A percentile compares a stretch with the other conserved stretches of the same genome.
phyloP scores from a whole-genome alignment of 2,888 invertebrate genomes.

The Congeria kusceri region DNA sequence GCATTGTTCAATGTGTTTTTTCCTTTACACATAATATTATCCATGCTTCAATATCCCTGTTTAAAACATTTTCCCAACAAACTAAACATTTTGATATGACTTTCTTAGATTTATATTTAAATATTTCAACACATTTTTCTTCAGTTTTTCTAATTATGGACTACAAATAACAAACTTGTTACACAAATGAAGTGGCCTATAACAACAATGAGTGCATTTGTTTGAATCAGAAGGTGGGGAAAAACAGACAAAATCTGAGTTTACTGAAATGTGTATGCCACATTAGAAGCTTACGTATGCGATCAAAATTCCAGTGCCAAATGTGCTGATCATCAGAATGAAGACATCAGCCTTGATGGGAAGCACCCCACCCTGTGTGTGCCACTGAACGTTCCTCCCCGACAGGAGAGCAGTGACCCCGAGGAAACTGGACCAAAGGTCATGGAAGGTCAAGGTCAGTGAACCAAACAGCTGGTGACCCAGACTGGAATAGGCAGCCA shows the following conservation, averaged over 20 bases:
- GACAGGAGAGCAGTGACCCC: constrained; percentile 76
- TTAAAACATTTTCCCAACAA: too few relatives aligned
- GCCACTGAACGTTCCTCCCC: constrained; percentile 61
- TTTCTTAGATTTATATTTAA: too few relatives aligned
- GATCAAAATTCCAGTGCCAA: constrained; percentile 77
- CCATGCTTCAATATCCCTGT: too few relatives aligned
- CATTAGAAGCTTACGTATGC: constrained; percentile 82
- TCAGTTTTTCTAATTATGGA: too few relatives aligned
- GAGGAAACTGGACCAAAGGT: constrained; percentile 74
- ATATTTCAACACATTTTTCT: too few relatives aligned
- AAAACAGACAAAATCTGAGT: too few relatives aligned
- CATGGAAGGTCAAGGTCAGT: constrained; percentile 70
- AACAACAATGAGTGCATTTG: neutral
- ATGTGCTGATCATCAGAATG: constrained; percentile 74
- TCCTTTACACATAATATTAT: too few relatives aligned
- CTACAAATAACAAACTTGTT: neutral
- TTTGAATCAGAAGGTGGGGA: neutral
- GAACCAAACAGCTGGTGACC: constrained; percentile 80
- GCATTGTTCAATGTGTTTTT: too few relatives aligned
- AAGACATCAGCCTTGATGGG: constrained; percentile 65
- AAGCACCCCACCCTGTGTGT: constrained; percentile 27
- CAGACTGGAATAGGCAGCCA: constrained; percentile 79
- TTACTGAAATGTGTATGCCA: too few relatives aligned
- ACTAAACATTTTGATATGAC: too few relatives aligned
- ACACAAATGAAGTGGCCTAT: neutral